Conservation (phyloP, 1,140 invertebrate genomes). For the Heterodera schachtii region DNA sequence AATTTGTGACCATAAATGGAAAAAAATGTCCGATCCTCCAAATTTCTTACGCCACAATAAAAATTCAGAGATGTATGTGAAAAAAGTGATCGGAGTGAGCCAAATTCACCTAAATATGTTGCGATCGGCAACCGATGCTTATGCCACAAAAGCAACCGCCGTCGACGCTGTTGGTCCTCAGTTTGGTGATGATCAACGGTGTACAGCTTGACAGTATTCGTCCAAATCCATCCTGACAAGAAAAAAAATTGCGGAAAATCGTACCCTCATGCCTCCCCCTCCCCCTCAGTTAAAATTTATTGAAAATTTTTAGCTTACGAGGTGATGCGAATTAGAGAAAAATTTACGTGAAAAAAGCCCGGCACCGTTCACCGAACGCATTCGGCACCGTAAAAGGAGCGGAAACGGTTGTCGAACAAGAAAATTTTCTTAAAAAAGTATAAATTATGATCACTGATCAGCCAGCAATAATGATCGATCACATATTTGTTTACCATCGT, state of each 20-base stretch:
- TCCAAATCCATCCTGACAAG: not conserved
- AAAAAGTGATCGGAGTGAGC: no score
- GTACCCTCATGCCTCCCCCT: no score
- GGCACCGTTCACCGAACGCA: constrained; percentile 5
- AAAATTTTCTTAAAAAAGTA: not conserved
- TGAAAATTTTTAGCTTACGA: not conserved
- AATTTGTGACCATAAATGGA: no score
- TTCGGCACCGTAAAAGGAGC: constrained; percentile 1
- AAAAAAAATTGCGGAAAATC: not conserved
- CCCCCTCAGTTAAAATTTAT: not conserved
- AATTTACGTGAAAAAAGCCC: not conserved
- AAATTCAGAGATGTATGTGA: no score
- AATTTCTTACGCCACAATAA: no score
- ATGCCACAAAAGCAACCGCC: not conserved
- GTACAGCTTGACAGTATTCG: constrained; percentile 1
- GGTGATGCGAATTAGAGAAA: not conserved
- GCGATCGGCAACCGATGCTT: not conserved
- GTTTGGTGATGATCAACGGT: not conserved
- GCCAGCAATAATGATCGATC: no score
- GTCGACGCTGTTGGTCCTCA: not conserved
- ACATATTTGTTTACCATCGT: not conserved
- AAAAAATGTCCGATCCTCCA: no score
- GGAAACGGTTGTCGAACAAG: not conserved
- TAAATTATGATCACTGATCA: no score
- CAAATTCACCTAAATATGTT: not conserved